These are phyloP conservation scores for Cryptocephalus primarius DNA, from an alignment of 2,888 invertebrate species.

Conservation along the genomic window DNA sequence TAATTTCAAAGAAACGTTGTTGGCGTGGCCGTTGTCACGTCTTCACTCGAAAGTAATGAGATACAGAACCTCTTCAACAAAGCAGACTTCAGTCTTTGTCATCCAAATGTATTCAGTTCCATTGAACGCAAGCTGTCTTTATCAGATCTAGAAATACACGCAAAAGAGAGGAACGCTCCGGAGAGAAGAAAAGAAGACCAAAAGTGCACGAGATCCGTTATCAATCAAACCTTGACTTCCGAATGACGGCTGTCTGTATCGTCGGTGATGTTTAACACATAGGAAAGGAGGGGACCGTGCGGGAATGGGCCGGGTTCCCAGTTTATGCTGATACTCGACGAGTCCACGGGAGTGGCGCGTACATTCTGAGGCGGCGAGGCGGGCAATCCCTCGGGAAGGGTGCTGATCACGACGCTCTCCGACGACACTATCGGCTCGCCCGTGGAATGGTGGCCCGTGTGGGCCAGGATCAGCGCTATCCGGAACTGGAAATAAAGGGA, in stretches of 20 bases:
- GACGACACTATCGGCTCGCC: slow-evolving; percentile 55
- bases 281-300: slow-evolving; percentile 80
- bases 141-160: too few relatives aligned
- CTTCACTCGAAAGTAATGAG: too few relatives aligned
- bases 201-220: too few relatives aligned
- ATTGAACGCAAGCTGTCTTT: too few relatives aligned
- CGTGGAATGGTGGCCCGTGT: neutral
- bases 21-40: too few relatives aligned
- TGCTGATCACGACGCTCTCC: slow-evolving; percentile 66
- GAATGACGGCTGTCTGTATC: slow-evolving; percentile 27
- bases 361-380: slow-evolving; percentile 66
- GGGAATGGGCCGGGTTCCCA: slow-evolving; percentile 83
- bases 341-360: slow-evolving; percentile 67
- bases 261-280: slow-evolving; percentile 59
- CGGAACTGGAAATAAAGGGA: slow-evolving; percentile 65
- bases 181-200: too few relatives aligned
- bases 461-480: slow-evolving; percentile 53
- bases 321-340: slow-evolving; percentile 72
- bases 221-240: slow-evolving; percentile 37
- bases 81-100: too few relatives aligned
- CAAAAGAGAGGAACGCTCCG: too few relatives aligned
- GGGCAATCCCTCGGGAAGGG: slow-evolving; percentile 61
- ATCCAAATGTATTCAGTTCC: too few relatives aligned
- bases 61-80: too few relatives aligned
- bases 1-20: too few relatives aligned